Percentiles rank a stretch among this genome's conserved stretches.
Evolutionary conservation across 2,113 vertebrate genomes (phyloP).

Genomic region (Bufo gargarizans): DNA sequence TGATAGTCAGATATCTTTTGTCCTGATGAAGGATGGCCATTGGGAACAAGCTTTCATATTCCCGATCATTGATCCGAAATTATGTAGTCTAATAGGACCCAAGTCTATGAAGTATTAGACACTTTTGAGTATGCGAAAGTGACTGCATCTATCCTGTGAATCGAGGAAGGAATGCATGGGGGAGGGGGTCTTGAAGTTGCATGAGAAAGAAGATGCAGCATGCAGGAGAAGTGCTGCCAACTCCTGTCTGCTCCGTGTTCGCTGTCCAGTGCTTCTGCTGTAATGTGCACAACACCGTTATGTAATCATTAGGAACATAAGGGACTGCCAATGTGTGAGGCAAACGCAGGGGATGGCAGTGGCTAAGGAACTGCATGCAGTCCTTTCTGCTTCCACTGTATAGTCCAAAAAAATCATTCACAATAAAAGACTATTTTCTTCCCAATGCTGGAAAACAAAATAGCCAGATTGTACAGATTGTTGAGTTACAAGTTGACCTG

Average conservation of each 20-base stretch:
- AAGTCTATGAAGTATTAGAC: no score
- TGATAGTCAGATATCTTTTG: no score
- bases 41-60: no score
- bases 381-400: background rate
- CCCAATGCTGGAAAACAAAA: background rate
- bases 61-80: no score
- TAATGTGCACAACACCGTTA: background rate
- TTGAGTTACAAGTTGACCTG: constrained; percentile 5
- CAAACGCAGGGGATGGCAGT: background rate
- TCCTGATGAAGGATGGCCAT: no score
- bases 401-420: background rate
- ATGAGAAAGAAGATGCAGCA: background rate
- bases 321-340: background rate
- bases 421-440: background rate
- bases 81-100: no score
- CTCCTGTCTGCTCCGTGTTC: background rate
- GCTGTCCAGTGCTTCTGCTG: background rate
- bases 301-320: background rate
- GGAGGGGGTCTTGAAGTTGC: background rate
- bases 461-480: background rate
- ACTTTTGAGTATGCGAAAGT: background rate
- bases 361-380: background rate
- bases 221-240: background rate
- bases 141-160: background rate
- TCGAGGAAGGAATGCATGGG: background rate